Evolutionary conservation across 2,113 vertebrate genomes (phyloP).

Genomic region (Ptilorrhoa leucosticta): DNA sequence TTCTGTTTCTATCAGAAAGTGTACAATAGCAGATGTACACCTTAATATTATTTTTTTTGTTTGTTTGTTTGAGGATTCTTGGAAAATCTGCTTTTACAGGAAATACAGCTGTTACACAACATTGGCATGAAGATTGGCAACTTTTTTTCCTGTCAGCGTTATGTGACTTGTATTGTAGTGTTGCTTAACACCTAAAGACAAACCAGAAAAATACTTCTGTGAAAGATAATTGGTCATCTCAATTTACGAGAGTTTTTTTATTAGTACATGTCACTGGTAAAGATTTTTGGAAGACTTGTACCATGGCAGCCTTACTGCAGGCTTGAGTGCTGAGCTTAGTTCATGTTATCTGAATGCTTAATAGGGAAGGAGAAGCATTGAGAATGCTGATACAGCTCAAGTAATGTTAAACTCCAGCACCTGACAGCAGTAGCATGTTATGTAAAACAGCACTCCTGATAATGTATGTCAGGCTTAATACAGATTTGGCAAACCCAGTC

Average conservation of each 20-base stretch:
- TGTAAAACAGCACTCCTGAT: constrained; percentile 54
- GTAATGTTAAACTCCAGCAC: constrained; percentile 42
- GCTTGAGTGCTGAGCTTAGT: constrained; percentile 41
- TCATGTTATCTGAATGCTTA: constrained; percentile 70
- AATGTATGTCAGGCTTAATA: constrained; percentile 27
- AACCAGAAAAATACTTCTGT: neutral
- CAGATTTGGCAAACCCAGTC: constrained; percentile 45
- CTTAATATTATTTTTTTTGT: neutral
- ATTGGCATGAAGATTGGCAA: neutral
- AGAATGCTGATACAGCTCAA: constrained; percentile 41
- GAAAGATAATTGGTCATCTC: neutral
- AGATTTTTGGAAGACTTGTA: constrained; percentile 29
- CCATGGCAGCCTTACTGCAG: constrained; percentile 32
- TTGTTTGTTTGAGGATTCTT: neutral
- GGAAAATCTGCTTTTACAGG: neutral
- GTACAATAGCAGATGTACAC: neutral
- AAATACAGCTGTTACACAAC: neutral
- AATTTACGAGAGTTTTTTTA: neutral
- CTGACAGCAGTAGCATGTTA: constrained; percentile 66
- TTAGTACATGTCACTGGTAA: neutral
- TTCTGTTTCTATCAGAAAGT: neutral
- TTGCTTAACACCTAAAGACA: neutral
- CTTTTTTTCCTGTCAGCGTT: neutral
- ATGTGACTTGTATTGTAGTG: neutral
- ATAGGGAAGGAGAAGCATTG: constrained; percentile 11